Evolutionary conservation across 2,888 invertebrate genomes (phyloP), one percentile per base, ranked within the genome.

Genomic region (Sycophila texana): DNA sequence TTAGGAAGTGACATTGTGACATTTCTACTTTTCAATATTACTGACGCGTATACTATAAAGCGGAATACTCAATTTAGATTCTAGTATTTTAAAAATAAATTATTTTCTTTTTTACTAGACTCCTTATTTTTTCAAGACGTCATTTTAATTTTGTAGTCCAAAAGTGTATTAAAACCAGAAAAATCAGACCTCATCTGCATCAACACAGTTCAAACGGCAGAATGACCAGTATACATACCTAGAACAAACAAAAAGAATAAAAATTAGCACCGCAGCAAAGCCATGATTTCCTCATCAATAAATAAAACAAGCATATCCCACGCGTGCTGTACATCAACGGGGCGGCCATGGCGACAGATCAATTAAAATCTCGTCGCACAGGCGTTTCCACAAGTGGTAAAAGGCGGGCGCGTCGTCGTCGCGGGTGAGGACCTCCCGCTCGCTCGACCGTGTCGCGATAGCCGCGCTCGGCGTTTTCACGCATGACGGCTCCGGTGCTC

Each of bases 11-110:
- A 39, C 5, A 0, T 39, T 10, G 51, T 51, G 51, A 14, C 1
- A 53, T 63, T 18, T 73, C n/a, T 73, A 73, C 61, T 73, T 68
- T 60, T 68, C 67, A 49, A 75, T 75, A 26, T 53, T 67, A 18
- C 53, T 55, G 63, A 49, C 1, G 39, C 26, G 22, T 18, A 16
- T 26, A 68, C 55, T 55, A 3, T 3, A 26, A 26, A 26, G 26
- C 26, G 3, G 3, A 26, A 26, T 26, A 26, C 1, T 26, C 26
- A 26, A n/a, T n/a, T n/a, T n/a, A n/a, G n/a, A n/a, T 3, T 2
- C 26, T 3, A 26, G 26, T 26, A 26, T 26, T n/a, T n/a, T 2
- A 26, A 26, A 26, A 26, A 26, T 26, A 26, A 26, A 3, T 26
- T 1, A 26, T 3, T n/a, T n/a, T 26, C 26, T 26, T 26, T 26